Conservation (phyloP, 2,113 vertebrate species). For the Peromyscus californicus region DNA sequence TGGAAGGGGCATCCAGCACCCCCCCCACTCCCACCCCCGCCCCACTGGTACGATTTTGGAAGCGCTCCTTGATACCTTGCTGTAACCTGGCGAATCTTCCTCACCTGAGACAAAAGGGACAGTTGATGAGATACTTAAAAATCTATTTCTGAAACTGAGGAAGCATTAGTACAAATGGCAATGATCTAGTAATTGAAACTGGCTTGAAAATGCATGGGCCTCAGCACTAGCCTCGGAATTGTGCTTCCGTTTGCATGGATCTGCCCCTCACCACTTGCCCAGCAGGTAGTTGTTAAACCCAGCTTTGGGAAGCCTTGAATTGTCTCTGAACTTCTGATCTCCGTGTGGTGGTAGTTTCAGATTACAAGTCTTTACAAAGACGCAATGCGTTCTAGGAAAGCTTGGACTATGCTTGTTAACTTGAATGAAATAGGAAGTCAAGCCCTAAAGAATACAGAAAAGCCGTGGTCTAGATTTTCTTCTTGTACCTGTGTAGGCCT, state of each 20-base stretch:
- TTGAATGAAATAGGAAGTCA: neutral
- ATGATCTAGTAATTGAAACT: conserved; percentile 36
- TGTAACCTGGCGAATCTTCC: neutral
- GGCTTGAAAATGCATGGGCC: neutral
- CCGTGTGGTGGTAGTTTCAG: neutral
- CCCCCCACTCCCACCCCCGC: neutral
- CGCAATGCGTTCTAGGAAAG: conserved; percentile 25
- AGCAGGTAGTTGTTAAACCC: neutral
- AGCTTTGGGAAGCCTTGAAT: neutral
- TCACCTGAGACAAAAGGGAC: conserved; percentile 21
- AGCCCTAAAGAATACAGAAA: neutral
- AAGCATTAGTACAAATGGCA: neutral
- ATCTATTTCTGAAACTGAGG: conserved; percentile 13
- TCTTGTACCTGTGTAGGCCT: accelerated
- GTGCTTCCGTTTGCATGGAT: neutral
- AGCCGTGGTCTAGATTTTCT: neutral
- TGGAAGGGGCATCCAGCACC: neutral
- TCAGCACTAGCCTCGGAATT: neutral
- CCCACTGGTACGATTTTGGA: neutral
- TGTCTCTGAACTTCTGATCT: conserved; percentile 21
- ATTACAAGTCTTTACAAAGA: conserved; percentile 52
- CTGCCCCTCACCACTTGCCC: too few species aligned
- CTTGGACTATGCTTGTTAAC: neutral
- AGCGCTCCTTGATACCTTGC: conserved; percentile 22
- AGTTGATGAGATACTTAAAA: conserved; percentile 36